A percentile compares a stretch with the other conserved stretches of the same genome.
These are phyloP conservation scores for Zootoca vivipara DNA, from an alignment of 2,113 vertebrate genomes.

Conservation along the genomic window DNA sequence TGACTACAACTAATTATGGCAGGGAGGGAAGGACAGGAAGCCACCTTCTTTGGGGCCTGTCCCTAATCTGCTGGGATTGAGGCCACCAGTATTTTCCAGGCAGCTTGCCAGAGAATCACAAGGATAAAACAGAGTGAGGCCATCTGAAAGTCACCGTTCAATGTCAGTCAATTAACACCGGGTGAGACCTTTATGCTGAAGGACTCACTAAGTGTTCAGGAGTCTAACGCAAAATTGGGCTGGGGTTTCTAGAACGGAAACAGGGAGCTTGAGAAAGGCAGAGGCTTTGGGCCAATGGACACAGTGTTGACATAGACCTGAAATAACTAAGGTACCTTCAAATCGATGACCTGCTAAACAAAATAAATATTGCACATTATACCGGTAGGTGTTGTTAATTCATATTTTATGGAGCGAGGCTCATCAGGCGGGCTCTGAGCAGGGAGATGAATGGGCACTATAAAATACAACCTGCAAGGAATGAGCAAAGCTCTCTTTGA, in stretches of 20 bases:
- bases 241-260: not conserved
- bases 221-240: not conserved
- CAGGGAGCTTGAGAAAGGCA: not conserved
- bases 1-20: not conserved
- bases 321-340: not conserved
- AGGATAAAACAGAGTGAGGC: not conserved
- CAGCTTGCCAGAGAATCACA: constrained; percentile 17
- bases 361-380: not conserved
- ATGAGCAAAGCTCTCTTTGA: not conserved
- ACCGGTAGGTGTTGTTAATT: not conserved
- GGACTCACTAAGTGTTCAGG: not conserved
- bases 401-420: not conserved
- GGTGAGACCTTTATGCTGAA: not conserved
- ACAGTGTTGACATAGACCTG: not conserved
- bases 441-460: not conserved
- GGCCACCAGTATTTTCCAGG: constrained; percentile 24
- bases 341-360: not conserved
- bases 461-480: not conserved
- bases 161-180: not conserved
- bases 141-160: not conserved
- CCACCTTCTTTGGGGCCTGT: not conserved
- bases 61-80: constrained; percentile 18
- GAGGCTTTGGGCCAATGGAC: not conserved
- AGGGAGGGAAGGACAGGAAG: not conserved
- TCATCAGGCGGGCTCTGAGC: not conserved